Percentiles rank a stretch among this genome's conserved stretches.
These are phyloP conservation scores for Lypha dubia DNA, from an alignment of 2,888 invertebrate species.

Conservation along the genomic window DNA sequence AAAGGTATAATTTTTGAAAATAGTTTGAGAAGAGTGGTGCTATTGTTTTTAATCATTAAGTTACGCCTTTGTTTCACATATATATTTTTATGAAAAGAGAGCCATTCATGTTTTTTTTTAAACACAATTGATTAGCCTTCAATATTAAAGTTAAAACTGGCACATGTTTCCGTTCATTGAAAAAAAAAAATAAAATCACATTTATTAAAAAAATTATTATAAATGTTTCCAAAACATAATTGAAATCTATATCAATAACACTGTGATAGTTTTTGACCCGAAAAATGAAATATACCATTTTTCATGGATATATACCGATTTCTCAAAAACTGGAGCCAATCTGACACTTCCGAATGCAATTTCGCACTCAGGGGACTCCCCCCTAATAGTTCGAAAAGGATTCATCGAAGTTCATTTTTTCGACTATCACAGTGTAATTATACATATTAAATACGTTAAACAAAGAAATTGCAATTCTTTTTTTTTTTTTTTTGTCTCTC, in stretches of 20 bases:
- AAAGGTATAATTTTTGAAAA: neutral
- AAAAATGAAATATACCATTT: too few relatives aligned
- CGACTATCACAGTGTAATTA: too few relatives aligned
- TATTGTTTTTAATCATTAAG: slow-evolving; percentile 8
- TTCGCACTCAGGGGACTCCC: too few relatives aligned
- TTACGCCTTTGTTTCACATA: slow-evolving; percentile 43
- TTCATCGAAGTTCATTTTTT: too few relatives aligned
- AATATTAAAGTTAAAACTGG: slow-evolving; percentile 66
- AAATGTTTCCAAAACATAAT: slow-evolving; percentile 10
- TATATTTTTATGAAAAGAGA: slow-evolving; percentile 34
- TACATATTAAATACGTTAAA: slow-evolving; percentile 29
- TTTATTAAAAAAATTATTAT: slow-evolving; percentile 3
- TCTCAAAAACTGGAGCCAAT: too few relatives aligned
- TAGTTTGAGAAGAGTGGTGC: neutral
- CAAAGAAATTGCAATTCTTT: slow-evolving; percentile 46
- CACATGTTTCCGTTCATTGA: slow-evolving; percentile 70
- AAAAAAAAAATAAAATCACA: slow-evolving; percentile 28
- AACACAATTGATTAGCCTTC: slow-evolving; percentile 68
- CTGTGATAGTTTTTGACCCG: too few relatives aligned
- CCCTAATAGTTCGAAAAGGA: too few relatives aligned
- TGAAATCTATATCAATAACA: slow-evolving; percentile 45
- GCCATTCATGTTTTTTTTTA: slow-evolving; percentile 44
- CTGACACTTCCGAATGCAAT: too few relatives aligned
- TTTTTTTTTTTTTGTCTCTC: slow-evolving; percentile 23
- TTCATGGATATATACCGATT: too few relatives aligned